Percentiles rank a stretch among this genome's conserved stretches.
These are phyloP conservation scores for Mormoops blainvillei DNA, from an alignment of 2,113 vertebrate species.

Conservation along the genomic window DNA sequence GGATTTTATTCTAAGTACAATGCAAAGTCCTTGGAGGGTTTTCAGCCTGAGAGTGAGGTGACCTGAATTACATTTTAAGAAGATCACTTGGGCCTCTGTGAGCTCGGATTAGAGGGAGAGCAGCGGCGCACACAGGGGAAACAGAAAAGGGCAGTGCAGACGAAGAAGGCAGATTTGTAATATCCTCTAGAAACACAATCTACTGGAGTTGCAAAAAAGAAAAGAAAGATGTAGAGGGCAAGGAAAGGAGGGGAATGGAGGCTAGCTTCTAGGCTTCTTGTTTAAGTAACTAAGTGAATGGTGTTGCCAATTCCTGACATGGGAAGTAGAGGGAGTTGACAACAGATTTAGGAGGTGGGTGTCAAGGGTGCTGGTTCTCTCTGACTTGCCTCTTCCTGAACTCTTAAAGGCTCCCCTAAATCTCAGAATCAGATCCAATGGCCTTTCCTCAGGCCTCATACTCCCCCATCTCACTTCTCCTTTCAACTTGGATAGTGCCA, in stretches of 20 bases:
- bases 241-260: not conserved
- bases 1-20: not conserved
- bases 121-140: not conserved
- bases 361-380: not conserved
- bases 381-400: not conserved
- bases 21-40: not conserved
- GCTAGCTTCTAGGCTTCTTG: not conserved
- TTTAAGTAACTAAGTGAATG: not conserved
- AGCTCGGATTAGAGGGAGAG: not conserved
- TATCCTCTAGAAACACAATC: not conserved
- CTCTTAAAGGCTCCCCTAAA: not conserved
- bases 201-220: not conserved
- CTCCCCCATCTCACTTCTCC: not conserved
- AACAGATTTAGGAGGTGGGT: not conserved
- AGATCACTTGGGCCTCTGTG: not conserved
- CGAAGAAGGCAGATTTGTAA: not conserved
- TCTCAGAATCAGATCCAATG: not conserved
- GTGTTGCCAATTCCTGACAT: not conserved
- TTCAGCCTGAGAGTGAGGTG: not conserved
- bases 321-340: not conserved
- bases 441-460: not conserved
- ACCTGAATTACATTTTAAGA: constrained; percentile 58
- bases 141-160: not conserved
- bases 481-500: not conserved
- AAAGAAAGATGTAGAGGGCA: not conserved